Evolutionary conservation across 92 coral and sea anemone species (phyloP).

Genomic region (Virgularia gustaviana): DNA sequence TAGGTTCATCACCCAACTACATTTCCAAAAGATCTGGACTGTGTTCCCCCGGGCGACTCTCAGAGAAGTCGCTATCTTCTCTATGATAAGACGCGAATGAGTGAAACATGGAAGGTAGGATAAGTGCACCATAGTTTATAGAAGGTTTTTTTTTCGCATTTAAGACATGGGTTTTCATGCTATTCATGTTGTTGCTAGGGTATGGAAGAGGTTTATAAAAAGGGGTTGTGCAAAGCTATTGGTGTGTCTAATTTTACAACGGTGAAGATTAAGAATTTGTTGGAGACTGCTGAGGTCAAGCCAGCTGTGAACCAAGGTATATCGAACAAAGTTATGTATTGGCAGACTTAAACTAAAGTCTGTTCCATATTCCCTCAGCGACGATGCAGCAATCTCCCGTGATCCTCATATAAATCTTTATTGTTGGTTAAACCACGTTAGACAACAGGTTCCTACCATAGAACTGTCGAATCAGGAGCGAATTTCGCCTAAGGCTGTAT

Average conservation of each 20-base stretch:
- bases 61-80: slow-evolving; percentile 45
- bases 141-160: no score
- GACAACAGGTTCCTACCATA: no score
- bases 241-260: slow-evolving; percentile 62
- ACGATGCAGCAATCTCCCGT: background rate
- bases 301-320: slow-evolving; percentile 61
- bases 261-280: slow-evolving; percentile 43
- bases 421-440: no score
- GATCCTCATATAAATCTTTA: no score
- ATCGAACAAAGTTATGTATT: no score
- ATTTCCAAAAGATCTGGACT: slow-evolving; percentile 44
- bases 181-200: slow-evolving; percentile 21
- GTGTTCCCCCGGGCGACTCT: no score
- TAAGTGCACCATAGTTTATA: no score
- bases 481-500: no score
- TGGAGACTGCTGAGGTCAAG: slow-evolving; percentile 56
- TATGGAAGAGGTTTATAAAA: slow-evolving; percentile 60
- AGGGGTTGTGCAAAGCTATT: slow-evolving; percentile 64
- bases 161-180: background rate
- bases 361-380: background rate
- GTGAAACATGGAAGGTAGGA: slow-evolving; percentile 63
- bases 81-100: slow-evolving; percentile 47
- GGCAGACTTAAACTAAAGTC: no score
- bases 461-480: no score
- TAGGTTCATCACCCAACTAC: slow-evolving; percentile 59